phyloP scores from a whole-genome alignment of 2,797 vertebrate species.

The Phoebastria nigripes region DNA sequence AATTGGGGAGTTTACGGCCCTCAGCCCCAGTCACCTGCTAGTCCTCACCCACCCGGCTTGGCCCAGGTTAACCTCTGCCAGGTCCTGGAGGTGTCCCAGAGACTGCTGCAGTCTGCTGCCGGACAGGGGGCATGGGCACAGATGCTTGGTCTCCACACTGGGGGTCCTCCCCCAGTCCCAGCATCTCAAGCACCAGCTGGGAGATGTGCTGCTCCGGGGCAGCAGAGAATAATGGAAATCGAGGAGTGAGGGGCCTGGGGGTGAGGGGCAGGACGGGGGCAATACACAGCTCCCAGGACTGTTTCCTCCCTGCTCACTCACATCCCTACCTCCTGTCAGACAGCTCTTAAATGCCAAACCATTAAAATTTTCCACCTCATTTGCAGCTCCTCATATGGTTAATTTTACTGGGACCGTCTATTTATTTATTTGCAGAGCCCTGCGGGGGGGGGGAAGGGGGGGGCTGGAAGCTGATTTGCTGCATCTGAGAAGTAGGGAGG shows the following conservation, averaged over 20 bases:
- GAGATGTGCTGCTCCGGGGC: background rate
- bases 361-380: constrained; percentile 67
- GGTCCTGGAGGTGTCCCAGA: too few species aligned
- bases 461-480: constrained; percentile 52
- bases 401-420: constrained; percentile 43
- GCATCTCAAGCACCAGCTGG: background rate
- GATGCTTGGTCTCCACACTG: background rate
- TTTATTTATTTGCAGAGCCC: constrained; percentile 42
- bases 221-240: background rate
- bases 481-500: background rate
- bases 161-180: background rate
- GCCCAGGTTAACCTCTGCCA: background rate
- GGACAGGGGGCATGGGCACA: accelerated
- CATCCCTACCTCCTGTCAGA: background rate
- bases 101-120: background rate
- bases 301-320: background rate
- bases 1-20: background rate
- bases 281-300: too few species aligned
- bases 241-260: too few species aligned
- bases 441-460: background rate
- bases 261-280: too few species aligned
- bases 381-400: constrained; percentile 49
- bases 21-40: too few species aligned
- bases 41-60: background rate
- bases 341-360: constrained; percentile 30